Base-by-base conservation (phyloP, 2,888 invertebrate genomes). In the Cacoxenus indagator region DNA sequence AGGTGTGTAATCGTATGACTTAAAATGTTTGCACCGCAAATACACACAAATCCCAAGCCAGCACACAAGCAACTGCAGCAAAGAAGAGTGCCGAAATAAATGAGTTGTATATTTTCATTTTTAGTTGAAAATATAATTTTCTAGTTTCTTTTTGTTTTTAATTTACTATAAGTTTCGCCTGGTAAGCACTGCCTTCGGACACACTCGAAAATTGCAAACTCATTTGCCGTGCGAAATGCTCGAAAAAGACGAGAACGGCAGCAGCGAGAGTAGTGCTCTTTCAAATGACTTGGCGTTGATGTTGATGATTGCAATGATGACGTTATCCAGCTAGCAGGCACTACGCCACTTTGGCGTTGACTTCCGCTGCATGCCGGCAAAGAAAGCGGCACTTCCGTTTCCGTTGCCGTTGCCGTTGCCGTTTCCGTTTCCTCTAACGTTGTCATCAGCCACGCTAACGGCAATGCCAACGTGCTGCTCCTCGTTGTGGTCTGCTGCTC, bases 41-140 rank as follows among this genome's bases (percentile, higher is more conserved):
- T n/a, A n/a, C n/a, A n/a, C n/a, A n/a, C n/a, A n/a, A n/a, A n/a
- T n/a, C n/a, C n/a, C n/a, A n/a, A n/a, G n/a, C n/a, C n/a, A n/a
- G n/a, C n/a, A n/a, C n/a, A n/a, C n/a, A n/a, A n/a, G n/a, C n/a
- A n/a, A n/a, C n/a, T n/a, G n/a, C n/a, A n/a, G n/a, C n/a, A n/a
- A n/a, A n/a, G n/a, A n/a, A n/a, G n/a, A n/a, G n/a, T n/a, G n/a
- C n/a, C n/a, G 51, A 22, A 31, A 46, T 31, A 27, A 26, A 29
- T 51, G 54, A 54, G 22, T 19, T 54, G 19, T 24, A 26, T 31
- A 17, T 14, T 26, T 45, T 26, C 54, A 27, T 51, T 51, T 55
- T 29, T 27, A 17, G 66, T 72, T 73, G 37, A 37, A 37, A 14
- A 37, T 70, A 70, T 71, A 65, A 73, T 78, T 69, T 72, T 72